Evolutionary conservation across 2,113 vertebrate genomes (phyloP).

Genomic region (Mus spicilegus): DNA sequence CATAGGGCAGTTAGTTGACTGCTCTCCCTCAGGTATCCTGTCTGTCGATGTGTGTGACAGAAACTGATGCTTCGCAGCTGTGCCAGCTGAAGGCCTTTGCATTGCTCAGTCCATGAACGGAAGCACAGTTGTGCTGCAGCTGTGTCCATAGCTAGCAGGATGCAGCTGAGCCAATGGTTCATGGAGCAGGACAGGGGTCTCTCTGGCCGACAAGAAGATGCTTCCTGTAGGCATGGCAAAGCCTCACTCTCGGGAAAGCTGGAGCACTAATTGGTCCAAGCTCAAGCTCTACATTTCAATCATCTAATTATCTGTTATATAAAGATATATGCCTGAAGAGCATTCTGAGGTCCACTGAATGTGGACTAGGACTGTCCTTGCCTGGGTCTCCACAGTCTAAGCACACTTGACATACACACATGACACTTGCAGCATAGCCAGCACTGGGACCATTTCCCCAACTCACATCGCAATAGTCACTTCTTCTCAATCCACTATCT

Average conservation of each 20-base stretch:
- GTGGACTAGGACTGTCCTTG: neutral
- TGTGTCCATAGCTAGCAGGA: fast-evolving
- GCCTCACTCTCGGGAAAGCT: neutral
- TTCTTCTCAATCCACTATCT: neutral
- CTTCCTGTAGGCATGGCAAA: fast-evolving
- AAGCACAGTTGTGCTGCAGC: fast-evolving
- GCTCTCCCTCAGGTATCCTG: neutral
- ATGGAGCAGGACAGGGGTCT: neutral
- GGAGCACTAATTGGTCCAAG: no score
- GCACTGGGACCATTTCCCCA: neutral
- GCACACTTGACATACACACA: neutral
- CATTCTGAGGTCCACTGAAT: neutral
- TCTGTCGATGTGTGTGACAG: no score
- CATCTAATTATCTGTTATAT: neutral
- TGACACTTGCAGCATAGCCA: neutral
- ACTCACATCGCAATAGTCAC: neutral
- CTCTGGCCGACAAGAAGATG: neutral
- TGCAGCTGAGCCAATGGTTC: neutral
- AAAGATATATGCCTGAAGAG: neutral
- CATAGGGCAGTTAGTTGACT: neutral
- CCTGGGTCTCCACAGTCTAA: neutral
- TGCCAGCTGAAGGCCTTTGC: neutral
- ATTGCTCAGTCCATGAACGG: neutral
- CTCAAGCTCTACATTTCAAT: neutral
- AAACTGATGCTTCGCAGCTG: fast-evolving